These are phyloP conservation scores for Microcebus lehilahytsara DNA, from an alignment of 2,113 vertebrate genomes.

Conservation along the genomic window DNA sequence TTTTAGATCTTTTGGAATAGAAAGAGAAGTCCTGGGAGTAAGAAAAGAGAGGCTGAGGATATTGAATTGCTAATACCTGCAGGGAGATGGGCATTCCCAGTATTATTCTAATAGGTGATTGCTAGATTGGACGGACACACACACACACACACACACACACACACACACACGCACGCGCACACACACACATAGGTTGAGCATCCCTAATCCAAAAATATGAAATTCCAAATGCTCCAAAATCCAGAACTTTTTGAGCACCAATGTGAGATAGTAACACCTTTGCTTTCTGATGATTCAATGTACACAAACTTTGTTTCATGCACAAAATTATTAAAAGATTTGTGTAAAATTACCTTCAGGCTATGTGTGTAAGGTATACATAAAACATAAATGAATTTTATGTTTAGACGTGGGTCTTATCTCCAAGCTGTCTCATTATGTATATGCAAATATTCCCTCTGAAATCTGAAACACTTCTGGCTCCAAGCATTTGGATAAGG, in stretches of 20 bases:
- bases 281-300: neutral
- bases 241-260: neutral
- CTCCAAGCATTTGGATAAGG: neutral
- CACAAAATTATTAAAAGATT: neutral
- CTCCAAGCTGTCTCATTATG: neutral
- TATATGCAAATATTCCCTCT: neutral
- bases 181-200: neutral
- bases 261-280: neutral
- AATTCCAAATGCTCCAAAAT: neutral
- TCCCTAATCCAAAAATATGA: neutral
- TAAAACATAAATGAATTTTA: neutral
- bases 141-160: fast-evolving
- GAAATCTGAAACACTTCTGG: neutral
- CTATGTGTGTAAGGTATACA: neutral
- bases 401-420: neutral
- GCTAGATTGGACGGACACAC: neutral
- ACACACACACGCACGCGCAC: neutral
- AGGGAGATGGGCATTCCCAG: neutral
- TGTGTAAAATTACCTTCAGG: neutral
- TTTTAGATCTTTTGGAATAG: neutral
- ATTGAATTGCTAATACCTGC: neutral
- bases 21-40: neutral
- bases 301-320: neutral
- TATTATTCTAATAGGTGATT: neutral
- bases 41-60: neutral